These are phyloP conservation scores for Platycercus adscitus DNA, from an alignment of 2,113 vertebrate genomes.

Conservation along the genomic window DNA sequence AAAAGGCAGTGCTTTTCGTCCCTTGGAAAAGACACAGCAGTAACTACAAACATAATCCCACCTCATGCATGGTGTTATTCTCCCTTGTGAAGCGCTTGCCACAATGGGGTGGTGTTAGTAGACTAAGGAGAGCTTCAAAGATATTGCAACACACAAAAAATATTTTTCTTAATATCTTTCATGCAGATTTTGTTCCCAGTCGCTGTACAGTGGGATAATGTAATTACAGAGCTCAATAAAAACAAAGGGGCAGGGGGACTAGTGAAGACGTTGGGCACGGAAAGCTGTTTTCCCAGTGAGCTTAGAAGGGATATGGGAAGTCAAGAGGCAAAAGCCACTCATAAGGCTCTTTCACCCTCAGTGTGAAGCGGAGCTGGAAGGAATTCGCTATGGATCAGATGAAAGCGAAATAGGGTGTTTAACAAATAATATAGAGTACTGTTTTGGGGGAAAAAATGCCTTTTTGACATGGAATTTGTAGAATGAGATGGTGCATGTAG, in stretches of 20 bases:
- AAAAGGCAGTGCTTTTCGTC: background rate
- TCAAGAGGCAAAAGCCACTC: background rate
- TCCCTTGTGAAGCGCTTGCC: background rate
- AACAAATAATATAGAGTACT: background rate
- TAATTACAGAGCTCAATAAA: slow-evolving; percentile 30
- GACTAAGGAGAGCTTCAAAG: background rate
- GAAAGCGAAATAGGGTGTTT: background rate
- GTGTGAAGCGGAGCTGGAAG: background rate
- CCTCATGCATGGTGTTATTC: background rate
- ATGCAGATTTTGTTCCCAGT: slow-evolving; percentile 27
- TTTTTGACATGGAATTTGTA: accelerated
- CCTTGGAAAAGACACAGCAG: background rate
- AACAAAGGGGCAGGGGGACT: slow-evolving; percentile 10
- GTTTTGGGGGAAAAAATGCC: background rate
- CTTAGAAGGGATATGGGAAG: slow-evolving; percentile 9
- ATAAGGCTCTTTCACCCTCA: background rate
- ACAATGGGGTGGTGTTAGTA: background rate
- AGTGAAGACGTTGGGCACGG: background rate
- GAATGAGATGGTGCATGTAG: background rate
- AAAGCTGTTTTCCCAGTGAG: background rate
- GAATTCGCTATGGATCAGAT: background rate
- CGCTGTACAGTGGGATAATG: background rate
- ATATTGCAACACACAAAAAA: background rate
- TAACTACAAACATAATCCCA: background rate
- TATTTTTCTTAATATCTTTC: slow-evolving; percentile 1